Conservation (phyloP, 2,797 vertebrate genomes). For the Thalassophryne amazonica region DNA sequence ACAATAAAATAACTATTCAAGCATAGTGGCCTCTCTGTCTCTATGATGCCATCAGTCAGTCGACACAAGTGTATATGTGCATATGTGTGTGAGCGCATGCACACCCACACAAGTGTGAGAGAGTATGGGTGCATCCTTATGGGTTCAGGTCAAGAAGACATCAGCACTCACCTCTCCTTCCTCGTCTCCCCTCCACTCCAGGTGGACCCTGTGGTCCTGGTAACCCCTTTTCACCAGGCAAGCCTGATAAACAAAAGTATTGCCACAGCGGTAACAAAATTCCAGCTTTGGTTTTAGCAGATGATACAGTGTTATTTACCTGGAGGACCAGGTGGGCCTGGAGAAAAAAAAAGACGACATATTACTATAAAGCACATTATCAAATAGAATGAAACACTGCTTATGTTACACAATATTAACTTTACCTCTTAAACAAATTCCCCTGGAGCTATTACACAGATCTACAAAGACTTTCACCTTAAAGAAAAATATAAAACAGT, state of each 20-base stretch:
- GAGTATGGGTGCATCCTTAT: too few relatives aligned
- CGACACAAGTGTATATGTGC: too few relatives aligned
- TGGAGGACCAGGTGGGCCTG: constrained; percentile 86
- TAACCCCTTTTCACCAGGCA: constrained; percentile 65
- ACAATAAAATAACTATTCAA: too few relatives aligned
- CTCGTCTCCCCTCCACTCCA: constrained; percentile 81
- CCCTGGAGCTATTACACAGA: constrained; percentile 85
- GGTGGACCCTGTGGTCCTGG: constrained; percentile 79
- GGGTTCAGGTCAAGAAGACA: not conserved
- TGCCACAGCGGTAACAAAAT: not conserved
- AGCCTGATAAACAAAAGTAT: constrained; percentile 41
- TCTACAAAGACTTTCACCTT: constrained; percentile 84
- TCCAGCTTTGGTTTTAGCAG: not conserved
- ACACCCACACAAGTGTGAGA: too few relatives aligned
- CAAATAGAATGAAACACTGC: not conserved
- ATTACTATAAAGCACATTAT: not conserved
- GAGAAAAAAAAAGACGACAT: not conserved
- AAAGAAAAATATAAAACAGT: not conserved
- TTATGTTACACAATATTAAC: not conserved
- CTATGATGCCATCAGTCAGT: too few relatives aligned
- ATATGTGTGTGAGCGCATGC: too few relatives aligned
- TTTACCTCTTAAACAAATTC: constrained; percentile 88
- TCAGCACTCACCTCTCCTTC: constrained; percentile 78
- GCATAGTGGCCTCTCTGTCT: too few relatives aligned
- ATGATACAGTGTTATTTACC: constrained; percentile 71